Evolutionary conservation across 2,888 invertebrate genomes (phyloP), one percentile per base, ranked within the genome.

Genomic region (Brenthis daphne): DNA sequence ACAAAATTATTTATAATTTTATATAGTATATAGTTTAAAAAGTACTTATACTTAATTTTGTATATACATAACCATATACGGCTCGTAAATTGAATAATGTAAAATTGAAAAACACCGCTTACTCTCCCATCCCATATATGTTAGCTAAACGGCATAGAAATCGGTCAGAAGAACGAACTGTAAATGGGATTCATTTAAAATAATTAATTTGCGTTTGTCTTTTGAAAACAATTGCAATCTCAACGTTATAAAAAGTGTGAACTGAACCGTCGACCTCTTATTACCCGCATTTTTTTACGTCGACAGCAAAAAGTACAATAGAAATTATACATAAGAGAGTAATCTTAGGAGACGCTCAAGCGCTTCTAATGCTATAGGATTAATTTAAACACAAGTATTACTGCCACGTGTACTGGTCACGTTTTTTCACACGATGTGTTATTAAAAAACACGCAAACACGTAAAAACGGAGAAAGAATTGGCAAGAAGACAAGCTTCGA

Each of bases 271-370:
- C 60, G 29, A 29, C 58, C 48, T n/a, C 48, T 11, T n/a, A 60
- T 53, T 43, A 54, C 14, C 51, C 12, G 53, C n/a, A 60, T 48
- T 53, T 53, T 53, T 16, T 16, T 0, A 43, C 37, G 11, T 43
- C 50, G 16, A 60, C 50, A 12, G 11, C 37, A 60, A 50, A 50
- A 48, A 50, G 16, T 51, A 29, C 53, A 53, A 54, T 54, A 63
- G 53, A 63, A 63, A 63, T 37, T 43, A 53, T 63, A 54, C 43
- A 63, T 43, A 54, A 5, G 61, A 64, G 57, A 55, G 51, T 43
- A 69, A 69, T 69, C 67, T 71, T 56, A n/a, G 33, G 57, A 47
- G 24, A 64, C 71, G 53, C 64, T 71, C 57, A 67, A 53, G 71
- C 69, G 69, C 60, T 50, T 57, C 64, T 69, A 69, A 71, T 71